Evolutionary conservation across 2,888 invertebrate species (phyloP).

Genomic region (Heteromurus nitidus): DNA sequence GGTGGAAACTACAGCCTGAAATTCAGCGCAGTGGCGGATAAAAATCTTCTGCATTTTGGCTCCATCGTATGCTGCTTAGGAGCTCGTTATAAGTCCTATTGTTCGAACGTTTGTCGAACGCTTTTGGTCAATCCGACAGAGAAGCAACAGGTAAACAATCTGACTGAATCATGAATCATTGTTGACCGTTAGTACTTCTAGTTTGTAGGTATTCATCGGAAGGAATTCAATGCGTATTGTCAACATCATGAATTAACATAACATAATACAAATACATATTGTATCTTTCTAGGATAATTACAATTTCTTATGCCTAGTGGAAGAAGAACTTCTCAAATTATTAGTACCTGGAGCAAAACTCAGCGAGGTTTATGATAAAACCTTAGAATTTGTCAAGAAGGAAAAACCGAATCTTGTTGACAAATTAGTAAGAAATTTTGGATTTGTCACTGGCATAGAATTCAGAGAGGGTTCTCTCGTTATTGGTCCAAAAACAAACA

Average conservation of each 20-base stretch:
- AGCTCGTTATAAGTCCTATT: conserved; percentile 96
- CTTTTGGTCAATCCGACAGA: conserved; percentile 94
- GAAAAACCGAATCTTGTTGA: conserved; percentile 90
- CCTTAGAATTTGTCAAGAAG: conserved; percentile 87
- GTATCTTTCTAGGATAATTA: conserved; percentile 78
- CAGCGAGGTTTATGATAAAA: conserved; percentile 90
- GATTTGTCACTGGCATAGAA: conserved; percentile 98
- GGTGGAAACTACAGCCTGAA: conserved; percentile 98
- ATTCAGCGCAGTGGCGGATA: conserved; percentile 93
- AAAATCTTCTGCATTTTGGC: conserved; percentile 95
- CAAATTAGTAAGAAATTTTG: conserved; percentile 94
- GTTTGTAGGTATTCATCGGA: too few species aligned
- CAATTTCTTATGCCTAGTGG: conserved; percentile 90
- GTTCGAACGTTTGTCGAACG: conserved; percentile 97
- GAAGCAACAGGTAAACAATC: conserved; percentile 80
- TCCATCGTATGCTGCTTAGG: conserved; percentile 96
- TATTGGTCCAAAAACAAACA: conserved; percentile 88
- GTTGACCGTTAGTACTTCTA: too few species aligned
- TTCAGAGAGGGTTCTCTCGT: conserved; percentile 96
- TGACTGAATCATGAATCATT: too few species aligned
- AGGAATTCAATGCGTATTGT: too few species aligned
- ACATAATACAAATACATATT: too few species aligned
- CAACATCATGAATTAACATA: too few species aligned
- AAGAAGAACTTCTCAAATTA: conserved; percentile 92
- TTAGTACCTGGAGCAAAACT: conserved; percentile 89